Base-by-base conservation (phyloP, 2,797 vertebrate species). In the Carcharodon carcharias region DNA sequence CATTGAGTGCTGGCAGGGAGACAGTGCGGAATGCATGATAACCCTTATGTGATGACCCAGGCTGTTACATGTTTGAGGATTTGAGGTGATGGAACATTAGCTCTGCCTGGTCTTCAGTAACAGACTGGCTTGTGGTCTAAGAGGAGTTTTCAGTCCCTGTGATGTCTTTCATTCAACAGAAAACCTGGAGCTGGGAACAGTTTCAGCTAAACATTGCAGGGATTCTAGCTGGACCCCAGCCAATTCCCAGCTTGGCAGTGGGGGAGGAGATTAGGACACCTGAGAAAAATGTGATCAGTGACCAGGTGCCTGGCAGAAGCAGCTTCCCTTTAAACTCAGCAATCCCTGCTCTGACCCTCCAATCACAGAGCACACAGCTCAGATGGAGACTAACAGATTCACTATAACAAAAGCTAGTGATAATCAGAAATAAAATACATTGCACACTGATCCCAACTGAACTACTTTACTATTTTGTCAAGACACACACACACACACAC, bases 381-480 rank as follows among this genome's bases (percentile, higher is more conserved):
- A 35, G 28, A n/a, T n/a, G 12, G 35, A 77, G 9, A 77, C 31
- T n/a, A n/a, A 77, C 9, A 35, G 73, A 28, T 35, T 73, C 69
- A 73, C 5, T 7, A 28, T 31, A 73, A 31, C 28, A 73, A 31
- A 28, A 73, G 2, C 69, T 69, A 65, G 14, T 65, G 63, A 16
- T 28, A 69, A 69, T 28, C 67, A 69, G 67, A 21, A 69, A 23
- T 69, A 3, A 67, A 67, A 12, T 67, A 67, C 65, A 67, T 26
- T 23, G 21, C 18, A 71, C 69, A 28, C 28, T 7, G n/a, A 40
- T 4, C n/a, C 77, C 4, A 3, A 40, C 77, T 1, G 0, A n/a
- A 5, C 1, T 40, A n/a, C 5, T 12, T 4, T 4, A 5, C 1
- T 40, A n/a, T 5, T 12, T 4, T 4, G n/a, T 11, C n/a, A 18